Evolutionary conservation across 2,888 invertebrate species (phyloP), one percentile per base, ranked within the genome.

Genomic region (Leptopilina drosophilae): DNA sequence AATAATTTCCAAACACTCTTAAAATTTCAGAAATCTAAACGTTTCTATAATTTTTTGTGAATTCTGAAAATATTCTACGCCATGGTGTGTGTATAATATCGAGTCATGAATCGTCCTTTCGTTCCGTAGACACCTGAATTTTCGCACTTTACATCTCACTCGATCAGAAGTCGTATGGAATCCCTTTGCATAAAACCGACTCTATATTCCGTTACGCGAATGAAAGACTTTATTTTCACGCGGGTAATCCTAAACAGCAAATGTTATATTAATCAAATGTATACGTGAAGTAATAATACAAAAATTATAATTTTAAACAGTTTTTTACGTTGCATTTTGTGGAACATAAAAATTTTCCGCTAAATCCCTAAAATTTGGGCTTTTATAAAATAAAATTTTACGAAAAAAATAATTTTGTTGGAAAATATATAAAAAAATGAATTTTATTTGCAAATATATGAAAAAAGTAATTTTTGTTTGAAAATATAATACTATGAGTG

Each of bases 191-290:
- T 14, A 26, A 7, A 26, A 56, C 53, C 69, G 69, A 69, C 69
- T 9, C 46, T 46, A 9, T 49, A 81, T 80, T 69, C 82, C 78
- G 81, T 82, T 82, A 84, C 80, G 77, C 80, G 76, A 78, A 78
- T 79, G 78, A 75, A 11, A 49, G 20, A 64, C 64, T 42, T 46
- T 62, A 64, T 59, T 75, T 53, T 75, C 56, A 5, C 59, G 15
- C 59, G 15, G 2, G n/a, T 59, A 15, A 33, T 33, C 5, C 33
- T 15, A 59, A 59, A 59, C 15, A 15, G 4, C 1, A n/a, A n/a
- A n/a, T n/a, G 15, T 15, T 3, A 5, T 59, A 20, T n/a, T 15
- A 59, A 59, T 59, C 7, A 15, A 59, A 33, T 20, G 1, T 20
- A 20, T 20, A 20, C 20, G 20, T 20, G 20, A 20, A 20, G 20